Evolutionary conservation across 2,888 invertebrate species (phyloP), one percentile per base, ranked within the genome.

Genomic region (Stegana nigrithorax): DNA sequence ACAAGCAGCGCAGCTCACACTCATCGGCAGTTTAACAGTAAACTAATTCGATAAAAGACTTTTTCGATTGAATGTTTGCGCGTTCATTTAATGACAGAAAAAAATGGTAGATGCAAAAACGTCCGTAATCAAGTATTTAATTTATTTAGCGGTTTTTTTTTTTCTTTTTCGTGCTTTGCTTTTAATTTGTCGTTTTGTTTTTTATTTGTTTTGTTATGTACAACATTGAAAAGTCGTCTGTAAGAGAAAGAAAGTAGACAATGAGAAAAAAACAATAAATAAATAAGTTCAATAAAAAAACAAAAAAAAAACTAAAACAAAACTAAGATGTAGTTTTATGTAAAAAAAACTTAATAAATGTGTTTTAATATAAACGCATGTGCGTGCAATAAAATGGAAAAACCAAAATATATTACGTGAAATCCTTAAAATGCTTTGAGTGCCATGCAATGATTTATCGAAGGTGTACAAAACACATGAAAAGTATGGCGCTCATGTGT

Each of bases 241-340:
- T 71, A 80, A 79, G 70, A 72, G 68, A 73, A 67, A 72, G 73
- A 77, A 73, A 77, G n/a, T 67, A 67, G 67, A 70, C 65, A 72
- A 67, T 71, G 60, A 76, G 71, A 73, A 73, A 71, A 75, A 67
- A 74, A 79, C 65, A n/a, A 74, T 73, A 74, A 79, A 73, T 78
- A 76, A 78, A 73, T 51, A 66, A 73, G 67, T 6, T 60, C 25
- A 51, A 66, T 51, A 39, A 45, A 58, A 56, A 62, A 45, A 21
- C 29, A 26, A 45, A 55, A 42, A 59, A 63, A 42, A 42, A 4
- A 25, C 25, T 12, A 23, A 8, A 10, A n/a, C 21, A 21, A 8
- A 14, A 27, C 12, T 10, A 44, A 12, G n/a, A 26, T 42, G 26
- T 42, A n/a, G 25, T 26, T 47, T 58, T 45, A 17, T n/a, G n/a